Base-by-base conservation (phyloP, 2,113 vertebrate species). In the Lepidothrix coronata region DNA sequence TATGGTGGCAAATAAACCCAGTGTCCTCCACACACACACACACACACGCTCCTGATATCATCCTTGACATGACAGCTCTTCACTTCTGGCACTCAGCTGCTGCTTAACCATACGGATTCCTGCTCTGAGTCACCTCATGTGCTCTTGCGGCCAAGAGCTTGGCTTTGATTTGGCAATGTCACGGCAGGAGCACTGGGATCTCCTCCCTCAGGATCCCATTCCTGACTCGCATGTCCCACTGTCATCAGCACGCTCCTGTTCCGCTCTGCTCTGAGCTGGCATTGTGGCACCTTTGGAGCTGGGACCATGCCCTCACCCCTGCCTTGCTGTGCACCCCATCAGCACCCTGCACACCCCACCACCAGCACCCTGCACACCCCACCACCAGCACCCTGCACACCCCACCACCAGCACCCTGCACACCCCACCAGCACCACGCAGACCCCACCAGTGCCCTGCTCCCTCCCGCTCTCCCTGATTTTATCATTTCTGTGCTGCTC, bases 31-130 rank as follows among this genome's bases (percentile, higher is more conserved):
- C 63, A 23, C 80, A 37, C 13, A 70, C 81, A 5, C 81, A 5
- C 49, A 27, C 46, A 48, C 46, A 48, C 78, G 3, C 31, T 77
- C 35, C 52, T 51, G 75, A 13, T 83, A 73, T 39, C 79, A 62
- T 51, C 71, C 90, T 54, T 93, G 94, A 96, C 90, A 91, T 93
- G 94, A 96, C 90, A 91, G 79, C 61, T 95, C 92, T 68, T 91
- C 72, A 63, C 83, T 89, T 28, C 94, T 94, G 90, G 87, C 95
- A 89, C 94, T 93, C 83, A 94, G 93, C 92, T 93, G 89, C 93
- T 77, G 85, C 85, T 96, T 94, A 95, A 96, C 94, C 93, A 90
- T 67, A 58, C 59, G 68, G n/a, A 86, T 86, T 92, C 86, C 89
- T 87, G 33, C 83, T 83, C 90, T 91, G 88, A 85, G 88, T 93